Evolutionary conservation across 2,797 vertebrate genomes (phyloP).

Genomic region (Diglossa cyanea): DNA sequence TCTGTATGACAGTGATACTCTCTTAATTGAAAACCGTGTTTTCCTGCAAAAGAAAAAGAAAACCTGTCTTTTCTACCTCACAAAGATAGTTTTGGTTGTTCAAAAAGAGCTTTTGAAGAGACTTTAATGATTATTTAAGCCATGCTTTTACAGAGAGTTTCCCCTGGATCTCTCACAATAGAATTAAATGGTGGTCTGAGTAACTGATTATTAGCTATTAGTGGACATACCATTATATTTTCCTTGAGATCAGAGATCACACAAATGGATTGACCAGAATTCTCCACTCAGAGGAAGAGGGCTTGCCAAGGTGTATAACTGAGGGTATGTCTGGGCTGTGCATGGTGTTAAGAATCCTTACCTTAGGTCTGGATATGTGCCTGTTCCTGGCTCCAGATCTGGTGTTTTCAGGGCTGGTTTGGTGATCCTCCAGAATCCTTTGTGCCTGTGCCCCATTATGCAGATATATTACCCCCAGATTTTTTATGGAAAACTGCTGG

Average conservation of each 20-base stretch:
- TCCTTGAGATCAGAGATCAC: background rate
- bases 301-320: background rate
- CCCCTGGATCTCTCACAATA: background rate
- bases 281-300: background rate
- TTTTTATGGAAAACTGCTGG: background rate
- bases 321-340: background rate
- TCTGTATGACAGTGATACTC: background rate
- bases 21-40: constrained; percentile 28
- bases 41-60: background rate
- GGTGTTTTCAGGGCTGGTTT: background rate
- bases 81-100: background rate
- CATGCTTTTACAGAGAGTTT: background rate
- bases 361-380: background rate
- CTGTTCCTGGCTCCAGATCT: background rate
- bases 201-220: background rate
- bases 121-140: background rate
- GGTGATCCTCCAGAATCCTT: background rate
- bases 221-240: background rate
- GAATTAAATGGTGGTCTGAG: background rate
- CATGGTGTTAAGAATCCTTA: background rate
- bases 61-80: background rate
- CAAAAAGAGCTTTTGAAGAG: background rate
- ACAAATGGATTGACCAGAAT: background rate
- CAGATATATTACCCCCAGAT: background rate
- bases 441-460: fast-evolving